A percentile compares a stretch with the other conserved stretches of the same genome.
Conservation (phyloP, 2,113 vertebrate genomes). For the Xiphophorus maculatus region DNA sequence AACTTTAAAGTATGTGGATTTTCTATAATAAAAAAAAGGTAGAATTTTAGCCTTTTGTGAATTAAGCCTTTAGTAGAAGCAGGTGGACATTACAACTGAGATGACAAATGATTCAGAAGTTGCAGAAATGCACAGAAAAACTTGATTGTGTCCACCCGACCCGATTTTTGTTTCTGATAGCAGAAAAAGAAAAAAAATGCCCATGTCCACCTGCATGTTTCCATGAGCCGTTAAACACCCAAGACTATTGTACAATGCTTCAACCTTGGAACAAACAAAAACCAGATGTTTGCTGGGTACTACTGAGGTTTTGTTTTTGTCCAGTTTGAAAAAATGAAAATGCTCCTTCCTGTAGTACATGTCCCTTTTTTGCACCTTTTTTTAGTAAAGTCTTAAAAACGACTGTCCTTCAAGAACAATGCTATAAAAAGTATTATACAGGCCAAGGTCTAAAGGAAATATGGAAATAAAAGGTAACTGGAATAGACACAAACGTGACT, state of each 20-base stretch:
- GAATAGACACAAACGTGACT: background rate
- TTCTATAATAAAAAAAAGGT: no score
- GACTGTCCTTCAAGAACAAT: background rate
- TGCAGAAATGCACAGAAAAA: background rate
- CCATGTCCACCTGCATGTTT: constrained; percentile 8
- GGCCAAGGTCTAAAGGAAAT: background rate
- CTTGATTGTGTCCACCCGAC: background rate
- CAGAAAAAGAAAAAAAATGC: background rate
- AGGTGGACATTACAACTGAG: background rate
- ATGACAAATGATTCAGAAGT: background rate
- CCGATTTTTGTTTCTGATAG: background rate
- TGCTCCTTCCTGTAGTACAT: background rate
- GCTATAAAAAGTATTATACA: no score
- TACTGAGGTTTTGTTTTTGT: background rate
- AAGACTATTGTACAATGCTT: constrained; percentile 1
- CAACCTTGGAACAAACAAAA: constrained; percentile 5
- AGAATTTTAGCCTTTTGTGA: background rate
- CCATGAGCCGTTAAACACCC: background rate
- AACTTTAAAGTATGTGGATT: background rate
- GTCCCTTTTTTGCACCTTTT: no score
- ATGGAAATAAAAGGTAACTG: background rate
- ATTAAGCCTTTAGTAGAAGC: background rate
- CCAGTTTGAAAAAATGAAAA: background rate
- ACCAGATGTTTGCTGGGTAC: background rate
- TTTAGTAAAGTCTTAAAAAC: background rate